Percentiles rank a stretch among this genome's conserved stretches.
Conservation (phyloP, 2,113 vertebrate species). For the Trematocara macrostoma region DNA sequence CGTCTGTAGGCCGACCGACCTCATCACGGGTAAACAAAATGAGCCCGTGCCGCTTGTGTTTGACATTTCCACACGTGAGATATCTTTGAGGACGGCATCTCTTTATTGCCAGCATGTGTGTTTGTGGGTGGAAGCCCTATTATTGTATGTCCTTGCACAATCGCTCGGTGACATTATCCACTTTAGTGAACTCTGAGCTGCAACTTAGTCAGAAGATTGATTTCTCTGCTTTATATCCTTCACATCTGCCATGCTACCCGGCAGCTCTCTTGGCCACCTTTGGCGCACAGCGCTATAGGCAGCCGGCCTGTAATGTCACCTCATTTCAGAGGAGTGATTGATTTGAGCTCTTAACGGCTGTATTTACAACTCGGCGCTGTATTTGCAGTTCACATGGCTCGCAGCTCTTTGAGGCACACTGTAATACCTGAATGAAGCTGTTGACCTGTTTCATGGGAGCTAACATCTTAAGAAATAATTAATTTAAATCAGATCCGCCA, state of each 20-base stretch:
- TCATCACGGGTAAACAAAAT: neutral
- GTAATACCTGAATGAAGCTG: neutral
- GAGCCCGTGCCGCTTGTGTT: neutral
- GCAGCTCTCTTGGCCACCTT: constrained; percentile 30
- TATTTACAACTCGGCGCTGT: constrained; percentile 7
- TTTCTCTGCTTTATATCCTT: constrained; percentile 40
- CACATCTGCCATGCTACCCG: constrained; percentile 12
- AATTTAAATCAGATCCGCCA: neutral
- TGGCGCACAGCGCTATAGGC: constrained; percentile 27
- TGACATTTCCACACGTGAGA: constrained; percentile 33
- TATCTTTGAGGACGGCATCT: constrained; percentile 14
- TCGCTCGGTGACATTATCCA: constrained; percentile 30
- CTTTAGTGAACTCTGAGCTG: constrained; percentile 42
- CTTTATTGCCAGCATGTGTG: constrained; percentile 12
- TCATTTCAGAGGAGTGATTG: constrained; percentile 47
- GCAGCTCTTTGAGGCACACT: neutral
- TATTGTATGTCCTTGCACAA: constrained; percentile 44
- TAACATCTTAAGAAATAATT: neutral
- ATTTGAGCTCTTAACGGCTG: constrained; percentile 28
- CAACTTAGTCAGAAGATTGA: constrained; percentile 48
- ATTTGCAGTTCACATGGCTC: constrained; percentile 49
- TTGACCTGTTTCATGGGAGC: neutral
- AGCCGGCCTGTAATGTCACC: constrained; percentile 6
- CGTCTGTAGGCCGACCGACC: neutral
- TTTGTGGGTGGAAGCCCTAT: constrained; percentile 39